phyloP scores from a whole-genome alignment of 2,113 vertebrate genomes.

The Regulus satrapa region DNA sequence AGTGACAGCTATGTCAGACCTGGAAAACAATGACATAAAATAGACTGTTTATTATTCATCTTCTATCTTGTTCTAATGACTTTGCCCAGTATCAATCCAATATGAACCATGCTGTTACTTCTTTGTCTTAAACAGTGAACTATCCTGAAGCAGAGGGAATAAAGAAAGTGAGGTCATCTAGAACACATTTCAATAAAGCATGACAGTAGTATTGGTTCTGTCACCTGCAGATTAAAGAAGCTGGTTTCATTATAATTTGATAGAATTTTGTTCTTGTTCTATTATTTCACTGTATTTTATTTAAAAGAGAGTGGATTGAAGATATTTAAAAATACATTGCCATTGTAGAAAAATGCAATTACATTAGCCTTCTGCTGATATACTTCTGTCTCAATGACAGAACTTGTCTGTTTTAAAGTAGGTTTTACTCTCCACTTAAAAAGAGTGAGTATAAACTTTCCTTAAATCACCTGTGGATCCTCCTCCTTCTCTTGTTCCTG shows the following conservation, averaged over 20 bases:
- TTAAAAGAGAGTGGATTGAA: slow-evolving; percentile 29
- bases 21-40: neutral
- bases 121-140: neutral
- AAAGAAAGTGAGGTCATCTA: slow-evolving; percentile 19
- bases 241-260: neutral
- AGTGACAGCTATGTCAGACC: rapidly evolving
- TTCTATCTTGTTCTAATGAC: neutral
- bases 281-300: slow-evolving; percentile 41
- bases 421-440: neutral
- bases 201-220: slow-evolving; percentile 44
- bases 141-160: neutral
- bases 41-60: neutral
- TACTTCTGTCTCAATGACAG: neutral
- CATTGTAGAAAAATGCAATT: slow-evolving; percentile 2
- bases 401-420: neutral
- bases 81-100: neutral
- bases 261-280: slow-evolving; percentile 18
- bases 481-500: neutral
- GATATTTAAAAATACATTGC: slow-evolving; percentile 45
- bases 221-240: slow-evolving; percentile 22
- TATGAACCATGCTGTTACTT: neutral
- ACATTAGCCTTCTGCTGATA: neutral
- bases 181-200: slow-evolving; percentile 40
- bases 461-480: neutral
- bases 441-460: neutral